These are phyloP conservation scores for Zygogramma bicolorata DNA, from an alignment of 2,888 invertebrate genomes.

Conservation along the genomic window DNA sequence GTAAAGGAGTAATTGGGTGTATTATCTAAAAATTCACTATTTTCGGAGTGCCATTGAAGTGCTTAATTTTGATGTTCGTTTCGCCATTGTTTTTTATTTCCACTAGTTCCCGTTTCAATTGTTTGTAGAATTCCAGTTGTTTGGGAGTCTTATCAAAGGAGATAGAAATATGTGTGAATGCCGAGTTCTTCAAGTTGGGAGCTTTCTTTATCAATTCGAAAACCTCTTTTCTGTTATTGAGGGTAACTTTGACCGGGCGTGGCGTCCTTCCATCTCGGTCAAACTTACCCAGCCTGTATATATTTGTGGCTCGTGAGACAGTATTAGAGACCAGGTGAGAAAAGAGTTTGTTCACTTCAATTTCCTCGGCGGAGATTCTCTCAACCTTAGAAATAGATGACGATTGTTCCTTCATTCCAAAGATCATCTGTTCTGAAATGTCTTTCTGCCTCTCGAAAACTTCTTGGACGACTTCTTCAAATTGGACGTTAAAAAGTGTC, in stretches of 20 bases:
- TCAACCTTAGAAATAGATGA: not conserved
- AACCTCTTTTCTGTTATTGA: not conserved
- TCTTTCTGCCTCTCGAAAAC: not conserved
- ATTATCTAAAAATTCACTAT: no score
- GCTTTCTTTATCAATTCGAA: slow-evolving; percentile 4
- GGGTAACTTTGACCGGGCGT: no score
- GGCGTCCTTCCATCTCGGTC: not conserved
- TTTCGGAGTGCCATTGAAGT: no score
- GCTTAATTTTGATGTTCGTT: no score
- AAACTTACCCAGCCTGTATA: slow-evolving; percentile 4
- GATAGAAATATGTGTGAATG: no score
- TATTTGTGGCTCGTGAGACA: not conserved
- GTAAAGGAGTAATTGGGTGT: no score
- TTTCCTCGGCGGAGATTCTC: not conserved
- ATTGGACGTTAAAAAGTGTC: no score
- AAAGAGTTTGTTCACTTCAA: not conserved
- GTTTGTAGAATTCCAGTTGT: slow-evolving; percentile 61
- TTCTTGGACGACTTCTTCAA: slow-evolving; percentile 10
- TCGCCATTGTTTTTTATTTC: no score
- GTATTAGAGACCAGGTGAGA: not conserved
- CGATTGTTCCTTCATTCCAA: slow-evolving; percentile 13
- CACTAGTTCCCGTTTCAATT: no score
- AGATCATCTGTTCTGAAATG: not conserved
- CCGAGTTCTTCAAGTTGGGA: slow-evolving; percentile 2
- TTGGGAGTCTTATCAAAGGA: slow-evolving; percentile 43